phyloP scores from a whole-genome alignment of 2,888 invertebrate genomes.

The Cosmorhoe ocellata region DNA sequence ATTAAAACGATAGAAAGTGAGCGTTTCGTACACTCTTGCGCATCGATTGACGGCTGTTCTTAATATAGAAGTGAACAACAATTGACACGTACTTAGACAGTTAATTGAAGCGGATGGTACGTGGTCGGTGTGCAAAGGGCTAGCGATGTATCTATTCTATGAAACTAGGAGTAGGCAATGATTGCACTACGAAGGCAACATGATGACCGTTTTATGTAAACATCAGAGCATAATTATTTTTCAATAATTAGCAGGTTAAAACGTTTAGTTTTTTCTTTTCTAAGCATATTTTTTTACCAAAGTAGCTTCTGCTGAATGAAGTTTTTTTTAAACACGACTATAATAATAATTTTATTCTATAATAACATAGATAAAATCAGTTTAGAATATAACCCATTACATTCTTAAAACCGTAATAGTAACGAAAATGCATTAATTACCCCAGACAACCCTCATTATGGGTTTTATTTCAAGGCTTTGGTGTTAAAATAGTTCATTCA shows the following conservation, averaged over 20 bases:
- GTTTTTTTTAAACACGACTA: no score
- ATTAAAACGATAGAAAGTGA: conserved; percentile 81
- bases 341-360: no score
- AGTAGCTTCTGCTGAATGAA: no score
- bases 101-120: conserved; percentile 33
- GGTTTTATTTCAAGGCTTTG: no score
- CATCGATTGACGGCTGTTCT: conserved; percentile 52
- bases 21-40: conserved; percentile 61
- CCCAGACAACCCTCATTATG: no score
- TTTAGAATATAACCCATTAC: no score
- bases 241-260: neutral
- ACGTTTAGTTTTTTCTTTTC: no score
- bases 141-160: conserved; percentile 1
- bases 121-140: conserved; percentile 31
- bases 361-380: no score
- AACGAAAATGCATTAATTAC: no score
- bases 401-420: no score
- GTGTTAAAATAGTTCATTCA: no score
- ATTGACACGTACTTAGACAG: conserved; percentile 66
- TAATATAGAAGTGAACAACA: conserved; percentile 65
- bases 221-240: neutral
- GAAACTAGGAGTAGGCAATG: conserved; percentile 12
- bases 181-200: conserved; percentile 25
- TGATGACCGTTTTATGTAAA: neutral
- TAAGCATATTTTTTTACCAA: no score